Evolutionary conservation across 1,140 invertebrate species (phyloP).

Genomic region (Chlorops oryzae): DNA sequence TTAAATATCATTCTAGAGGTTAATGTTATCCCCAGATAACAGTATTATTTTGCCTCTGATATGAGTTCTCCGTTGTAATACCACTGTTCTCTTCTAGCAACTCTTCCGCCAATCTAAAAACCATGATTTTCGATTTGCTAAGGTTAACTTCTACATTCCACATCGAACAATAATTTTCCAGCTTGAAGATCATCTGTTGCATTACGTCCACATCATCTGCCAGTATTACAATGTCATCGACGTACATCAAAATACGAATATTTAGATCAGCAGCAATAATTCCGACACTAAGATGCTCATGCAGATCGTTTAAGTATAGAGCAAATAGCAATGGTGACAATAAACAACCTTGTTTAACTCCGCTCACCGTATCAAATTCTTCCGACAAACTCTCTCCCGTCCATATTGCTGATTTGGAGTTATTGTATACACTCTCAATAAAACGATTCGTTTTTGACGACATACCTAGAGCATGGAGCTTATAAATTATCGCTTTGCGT

Average conservation of each 20-base stretch:
- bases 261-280: neutral
- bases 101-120: too few species aligned
- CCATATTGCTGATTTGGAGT: neutral
- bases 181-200: neutral
- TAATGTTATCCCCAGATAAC: too few species aligned
- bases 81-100: too few species aligned
- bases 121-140: too few species aligned
- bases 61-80: too few species aligned
- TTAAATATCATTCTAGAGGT: too few species aligned
- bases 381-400: neutral
- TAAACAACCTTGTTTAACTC: neutral
- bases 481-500: neutral
- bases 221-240: neutral
- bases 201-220: neutral
- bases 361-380: neutral
- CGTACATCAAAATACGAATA: neutral
- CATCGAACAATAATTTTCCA: conserved; percentile 1
- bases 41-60: too few species aligned
- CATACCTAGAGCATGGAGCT: neutral
- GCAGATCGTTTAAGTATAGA: neutral
- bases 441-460: too few species aligned
- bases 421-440: neutral
- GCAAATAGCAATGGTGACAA: neutral
- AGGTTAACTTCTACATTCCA: too few species aligned
- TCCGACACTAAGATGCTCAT: neutral